Evolutionary conservation across 1,140 invertebrate species (phyloP).

Genomic region (Sminthurides bifidus): DNA sequence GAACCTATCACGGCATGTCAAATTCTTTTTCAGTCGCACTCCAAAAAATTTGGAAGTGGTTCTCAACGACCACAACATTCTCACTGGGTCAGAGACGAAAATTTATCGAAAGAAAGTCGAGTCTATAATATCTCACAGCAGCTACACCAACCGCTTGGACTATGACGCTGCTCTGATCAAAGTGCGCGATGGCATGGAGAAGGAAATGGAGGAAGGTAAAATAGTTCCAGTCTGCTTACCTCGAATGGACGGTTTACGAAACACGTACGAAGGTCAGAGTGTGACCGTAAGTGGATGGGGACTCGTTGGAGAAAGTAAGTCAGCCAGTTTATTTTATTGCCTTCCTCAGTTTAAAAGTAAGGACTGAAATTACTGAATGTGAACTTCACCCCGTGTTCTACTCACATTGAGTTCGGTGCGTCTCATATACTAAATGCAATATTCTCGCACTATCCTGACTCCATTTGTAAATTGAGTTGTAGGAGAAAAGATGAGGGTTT

Average conservation of each 20-base stretch:
- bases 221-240: slow-evolving; percentile 26
- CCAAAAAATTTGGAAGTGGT: slow-evolving; percentile 24
- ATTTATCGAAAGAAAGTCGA: slow-evolving; percentile 10
- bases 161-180: slow-evolving; percentile 36
- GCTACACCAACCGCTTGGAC: slow-evolving; percentile 26
- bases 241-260: neutral
- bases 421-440: too few species aligned
- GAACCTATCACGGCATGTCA: neutral
- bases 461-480: neutral
- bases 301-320: slow-evolving; percentile 11
- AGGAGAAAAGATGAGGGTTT: too few species aligned
- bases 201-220: neutral
- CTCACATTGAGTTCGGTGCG: too few species aligned
- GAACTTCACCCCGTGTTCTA: too few species aligned
- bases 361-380: neutral
- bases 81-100: neutral
- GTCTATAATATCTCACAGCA: slow-evolving; percentile 17
- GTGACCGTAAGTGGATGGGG: slow-evolving; percentile 29
- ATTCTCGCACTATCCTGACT: neutral
- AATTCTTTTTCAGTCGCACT: slow-evolving; percentile 20
- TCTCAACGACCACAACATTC: slow-evolving; percentile 17
- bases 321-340: neutral
- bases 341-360: neutral
- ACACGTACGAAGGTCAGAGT: neutral
- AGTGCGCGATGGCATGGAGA: slow-evolving; percentile 10